These are phyloP conservation scores for Drusus annulatus DNA, from an alignment of 1,140 invertebrate genomes.

Conservation along the genomic window DNA sequence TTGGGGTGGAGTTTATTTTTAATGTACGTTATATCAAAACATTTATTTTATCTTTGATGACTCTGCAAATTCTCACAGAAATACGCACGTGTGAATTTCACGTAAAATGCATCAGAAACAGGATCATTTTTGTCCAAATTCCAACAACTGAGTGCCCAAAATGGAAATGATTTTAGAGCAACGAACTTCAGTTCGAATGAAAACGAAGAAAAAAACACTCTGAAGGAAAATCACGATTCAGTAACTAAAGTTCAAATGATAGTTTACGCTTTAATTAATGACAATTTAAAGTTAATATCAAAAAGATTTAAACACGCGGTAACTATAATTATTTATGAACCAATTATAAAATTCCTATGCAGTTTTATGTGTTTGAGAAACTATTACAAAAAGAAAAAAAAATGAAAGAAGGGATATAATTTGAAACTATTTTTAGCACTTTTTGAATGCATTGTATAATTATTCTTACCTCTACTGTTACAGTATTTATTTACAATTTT, in stretches of 20 bases:
- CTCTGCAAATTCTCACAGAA: slow-evolving; percentile 8
- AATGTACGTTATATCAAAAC: not conserved
- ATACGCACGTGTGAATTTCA: not conserved
- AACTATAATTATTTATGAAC: too few species aligned
- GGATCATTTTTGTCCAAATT: too few species aligned
- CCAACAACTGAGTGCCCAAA: too few species aligned
- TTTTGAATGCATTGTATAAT: too few species aligned
- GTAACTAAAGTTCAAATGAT: not conserved
- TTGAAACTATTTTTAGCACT: too few species aligned
- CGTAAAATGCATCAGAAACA: not conserved
- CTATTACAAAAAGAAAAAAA: too few species aligned
- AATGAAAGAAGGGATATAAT: too few species aligned
- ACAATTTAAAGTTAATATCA: slow-evolving; percentile 1
- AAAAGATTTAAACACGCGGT: not conserved
- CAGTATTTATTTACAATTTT: too few species aligned
- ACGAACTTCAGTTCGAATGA: not conserved
- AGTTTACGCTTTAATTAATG: not conserved
- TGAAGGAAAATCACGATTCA: not conserved
- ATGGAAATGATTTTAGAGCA: not conserved
- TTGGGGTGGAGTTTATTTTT: not conserved
- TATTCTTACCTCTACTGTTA: too few species aligned
- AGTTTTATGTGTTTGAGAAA: too few species aligned
- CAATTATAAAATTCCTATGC: too few species aligned
- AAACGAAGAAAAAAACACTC: not conserved
- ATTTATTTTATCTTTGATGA: not conserved